phyloP scores from a whole-genome alignment of 2,888 invertebrate species.

The Lycophotia porphyrea region DNA sequence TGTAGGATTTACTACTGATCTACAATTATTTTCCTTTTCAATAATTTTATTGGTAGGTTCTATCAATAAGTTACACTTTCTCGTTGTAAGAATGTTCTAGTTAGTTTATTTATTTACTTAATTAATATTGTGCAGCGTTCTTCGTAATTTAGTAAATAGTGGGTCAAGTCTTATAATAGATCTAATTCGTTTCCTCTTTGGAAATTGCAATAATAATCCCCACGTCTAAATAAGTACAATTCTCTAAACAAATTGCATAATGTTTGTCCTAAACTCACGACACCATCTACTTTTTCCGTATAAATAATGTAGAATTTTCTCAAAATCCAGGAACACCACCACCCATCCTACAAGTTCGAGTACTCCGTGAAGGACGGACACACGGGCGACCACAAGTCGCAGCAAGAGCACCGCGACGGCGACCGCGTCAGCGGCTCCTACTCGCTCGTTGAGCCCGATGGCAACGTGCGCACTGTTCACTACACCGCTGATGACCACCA shows the following conservation, averaged over 20 bases:
- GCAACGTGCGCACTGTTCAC: constrained; percentile 89
- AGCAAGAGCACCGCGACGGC: constrained; percentile 89
- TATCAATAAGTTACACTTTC: constrained; percentile 16
- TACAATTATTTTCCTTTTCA: neutral
- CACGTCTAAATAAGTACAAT: neutral
- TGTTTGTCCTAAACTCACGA: neutral
- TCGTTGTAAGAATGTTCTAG: neutral
- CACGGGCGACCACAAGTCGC: constrained; percentile 91
- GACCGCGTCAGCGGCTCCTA: constrained; percentile 91
- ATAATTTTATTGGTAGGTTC: neutral
- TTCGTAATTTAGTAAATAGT: neutral
- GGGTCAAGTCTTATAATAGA: neutral
- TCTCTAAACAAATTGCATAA: no score
- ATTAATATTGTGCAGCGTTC: neutral
- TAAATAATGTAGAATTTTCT: neutral
- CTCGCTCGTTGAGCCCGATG: constrained; percentile 90
- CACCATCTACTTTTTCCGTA: neutral
- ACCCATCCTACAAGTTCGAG: constrained; percentile 90
- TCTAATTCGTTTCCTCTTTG: neutral
- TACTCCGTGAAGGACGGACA: constrained; percentile 90
- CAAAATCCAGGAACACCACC: constrained; percentile 65
- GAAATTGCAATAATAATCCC: neutral
- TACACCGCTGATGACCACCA: constrained; percentile 88
- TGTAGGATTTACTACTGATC: neutral
- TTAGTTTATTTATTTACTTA: neutral